Evolutionary conservation across 2,113 vertebrate species (phyloP).

Genomic region (Thymallus thymallus): DNA sequence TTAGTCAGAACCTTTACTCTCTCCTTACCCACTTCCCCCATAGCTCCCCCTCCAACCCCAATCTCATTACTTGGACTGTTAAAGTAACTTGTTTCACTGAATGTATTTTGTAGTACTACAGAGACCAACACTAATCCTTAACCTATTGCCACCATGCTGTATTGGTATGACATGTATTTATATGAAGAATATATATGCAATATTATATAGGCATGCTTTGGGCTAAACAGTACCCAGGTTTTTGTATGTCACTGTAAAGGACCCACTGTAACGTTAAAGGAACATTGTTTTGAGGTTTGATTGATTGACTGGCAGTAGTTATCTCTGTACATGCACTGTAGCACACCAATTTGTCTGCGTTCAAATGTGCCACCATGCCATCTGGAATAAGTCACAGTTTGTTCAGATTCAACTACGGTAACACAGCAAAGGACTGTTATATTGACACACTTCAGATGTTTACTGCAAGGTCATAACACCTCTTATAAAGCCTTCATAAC

Average conservation of each 20-base stretch:
- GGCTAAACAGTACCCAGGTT: slow-evolving; percentile 48
- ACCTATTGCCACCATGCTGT: slow-evolving; percentile 39
- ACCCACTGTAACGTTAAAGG: slow-evolving; percentile 20
- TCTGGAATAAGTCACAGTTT: slow-evolving; percentile 1
- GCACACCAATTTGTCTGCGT: slow-evolving; percentile 35
- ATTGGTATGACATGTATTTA: slow-evolving; percentile 65
- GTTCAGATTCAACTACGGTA: not conserved
- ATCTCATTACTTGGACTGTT: slow-evolving; percentile 39
- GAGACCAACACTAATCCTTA: not conserved
- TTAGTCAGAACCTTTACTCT: too few species aligned
- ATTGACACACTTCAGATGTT: slow-evolving; percentile 18
- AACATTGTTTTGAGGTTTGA: slow-evolving; percentile 10
- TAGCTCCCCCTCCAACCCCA: not conserved
- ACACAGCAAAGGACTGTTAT: slow-evolving; percentile 28
- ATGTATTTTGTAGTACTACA: slow-evolving; percentile 16
- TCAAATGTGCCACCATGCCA: slow-evolving; percentile 14
- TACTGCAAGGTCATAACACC: too few species aligned
- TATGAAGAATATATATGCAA: slow-evolving; percentile 61
- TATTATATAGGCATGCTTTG: slow-evolving; percentile 71
- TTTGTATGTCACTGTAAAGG: slow-evolving; percentile 29
- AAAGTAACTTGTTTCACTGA: slow-evolving; percentile 35
- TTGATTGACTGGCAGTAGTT: slow-evolving; percentile 49
- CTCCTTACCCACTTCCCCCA: not conserved
- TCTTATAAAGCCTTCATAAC: too few species aligned
- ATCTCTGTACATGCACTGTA: slow-evolving; percentile 32